Evolutionary conservation across 2,888 invertebrate genomes (phyloP), one percentile per base, ranked within the genome.

Genomic region (Sminthurinus aureus): DNA sequence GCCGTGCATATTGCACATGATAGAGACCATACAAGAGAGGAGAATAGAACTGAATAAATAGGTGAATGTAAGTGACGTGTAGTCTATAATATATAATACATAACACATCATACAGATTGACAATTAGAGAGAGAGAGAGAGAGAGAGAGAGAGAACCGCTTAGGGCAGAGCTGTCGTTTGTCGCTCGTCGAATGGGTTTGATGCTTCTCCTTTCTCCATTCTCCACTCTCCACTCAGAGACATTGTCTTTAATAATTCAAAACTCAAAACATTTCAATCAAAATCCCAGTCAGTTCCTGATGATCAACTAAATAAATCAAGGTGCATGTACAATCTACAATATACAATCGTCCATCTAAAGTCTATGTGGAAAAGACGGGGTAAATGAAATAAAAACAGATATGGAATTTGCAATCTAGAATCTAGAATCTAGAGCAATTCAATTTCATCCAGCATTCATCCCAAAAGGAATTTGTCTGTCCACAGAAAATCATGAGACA

Each of bases 191-290:
- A 6, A 6, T 58, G 2, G 58, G 9, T 58, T 6, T 58, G 18
- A 58, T 58, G 58, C 58, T 58, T 13, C 9, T 58, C 18, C 58
- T 6, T 18, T 9, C 58, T 9, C 58, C 4, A 58, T 6, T 58
- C 15, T 58, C 58, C 18, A 18, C 2, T 11, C 15, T 58, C 58
- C 15, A 6, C 15, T 15, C 15, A 15, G 4, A 2, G 2, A 2
- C 2, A 58, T 58, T 58, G 15, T 15, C 13, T 15, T 9, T 58
- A 13, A 58, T 58, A 58, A 58, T 15, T 18, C 58, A 58, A 58
- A 58, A 58, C 58, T 58, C 58, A 58, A 58, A 58, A 58, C 58
- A 58, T 58, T 58, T 58, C 58, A 58, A 58, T 58, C 58, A 58
- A 13, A 15, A 6, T 58, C 58, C 58, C 15, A 15, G 15, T 18